These are phyloP conservation scores for Bombylius discolor DNA, from an alignment of 2,888 invertebrate genomes.

Conservation along the genomic window DNA sequence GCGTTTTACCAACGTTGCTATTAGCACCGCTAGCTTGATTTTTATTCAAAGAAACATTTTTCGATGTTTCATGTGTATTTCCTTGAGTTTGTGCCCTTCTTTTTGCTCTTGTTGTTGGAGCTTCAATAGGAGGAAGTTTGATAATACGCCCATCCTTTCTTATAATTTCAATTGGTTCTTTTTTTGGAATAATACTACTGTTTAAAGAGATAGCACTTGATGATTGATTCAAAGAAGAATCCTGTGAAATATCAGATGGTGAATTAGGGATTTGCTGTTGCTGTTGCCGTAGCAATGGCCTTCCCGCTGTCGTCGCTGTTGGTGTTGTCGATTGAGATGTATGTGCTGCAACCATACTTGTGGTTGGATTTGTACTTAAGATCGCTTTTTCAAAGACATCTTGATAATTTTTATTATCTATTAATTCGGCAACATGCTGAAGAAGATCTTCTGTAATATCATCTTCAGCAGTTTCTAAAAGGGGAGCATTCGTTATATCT, in stretches of 20 bases:
- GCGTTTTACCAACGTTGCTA: background rate
- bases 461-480: conserved; percentile 44
- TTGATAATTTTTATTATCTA: conserved; percentile 55
- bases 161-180: conserved; percentile 58
- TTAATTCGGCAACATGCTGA: conserved; percentile 60
- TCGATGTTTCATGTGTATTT: background rate
- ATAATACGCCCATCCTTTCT: conserved; percentile 62
- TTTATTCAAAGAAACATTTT: conserved; percentile 10
- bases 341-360: background rate
- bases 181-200: conserved; percentile 18
- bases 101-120: conserved; percentile 67
- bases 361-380: conserved; percentile 5
- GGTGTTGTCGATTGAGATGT: background rate
- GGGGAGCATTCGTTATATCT: conserved; percentile 25
- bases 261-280: background rate
- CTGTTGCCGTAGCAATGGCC: background rate
- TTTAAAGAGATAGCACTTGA: background rate
- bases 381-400: conserved; percentile 59
- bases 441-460: conserved; percentile 56
- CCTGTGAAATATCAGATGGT: background rate
- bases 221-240: background rate
- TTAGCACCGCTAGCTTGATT: background rate
- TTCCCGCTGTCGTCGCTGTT: background rate
- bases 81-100: conserved; percentile 41
- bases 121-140: conserved; percentile 68